Evolutionary conservation across 2,888 invertebrate genomes (phyloP), one percentile per base, ranked within the genome.

Genomic region (Lagria hirta): DNA sequence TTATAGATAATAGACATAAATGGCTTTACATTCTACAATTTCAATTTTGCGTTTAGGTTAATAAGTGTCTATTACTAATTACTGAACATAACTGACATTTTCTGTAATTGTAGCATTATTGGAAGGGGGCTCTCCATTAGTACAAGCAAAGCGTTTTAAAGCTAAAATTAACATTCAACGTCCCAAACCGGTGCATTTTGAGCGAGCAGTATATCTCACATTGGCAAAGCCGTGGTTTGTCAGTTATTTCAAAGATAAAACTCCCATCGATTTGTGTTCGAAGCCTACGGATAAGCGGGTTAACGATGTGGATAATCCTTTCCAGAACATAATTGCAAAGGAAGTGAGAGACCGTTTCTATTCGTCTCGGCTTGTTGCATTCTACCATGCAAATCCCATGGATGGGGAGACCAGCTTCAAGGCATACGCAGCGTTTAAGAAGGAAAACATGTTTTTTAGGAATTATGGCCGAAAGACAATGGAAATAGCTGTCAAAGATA

Each of bases 91-190:
- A n/a, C n/a, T n/a, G n/a, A n/a, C n/a, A n/a, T n/a, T n/a, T n/a
- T n/a, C n/a, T n/a, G n/a, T n/a, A n/a, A n/a, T 61, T 62, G 41
- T 32, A 62, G 62, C 40, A 7, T 43, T 59, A 4, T 54, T 58
- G 2, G 51, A 60, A 44, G 34, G 48, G 11, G 12, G 54, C 10
- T 49, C 48, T 2, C 60, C 61, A 5, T 18, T 62, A n/a, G 21
- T 59, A 6, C 62, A 83, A 57, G 75, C 79, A 3, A 81, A 81
- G 63, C 75, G 89, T 54, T 86, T 79, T 65, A 76, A 84, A 12
- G 82, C 84, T 2, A 86, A 88, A 73, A 84, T 89, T 34, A 89
- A 90, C 61, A 80, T 90, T 23, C 84, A 86, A 66, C 80, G 75
- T 51, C 90, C 90, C 1, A 78, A 76, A 60, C 72, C 79, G 32